Base-by-base conservation (phyloP, 35 echinoderm and acorn worm species). In the Hemicentrotus pulcherrimus region DNA sequence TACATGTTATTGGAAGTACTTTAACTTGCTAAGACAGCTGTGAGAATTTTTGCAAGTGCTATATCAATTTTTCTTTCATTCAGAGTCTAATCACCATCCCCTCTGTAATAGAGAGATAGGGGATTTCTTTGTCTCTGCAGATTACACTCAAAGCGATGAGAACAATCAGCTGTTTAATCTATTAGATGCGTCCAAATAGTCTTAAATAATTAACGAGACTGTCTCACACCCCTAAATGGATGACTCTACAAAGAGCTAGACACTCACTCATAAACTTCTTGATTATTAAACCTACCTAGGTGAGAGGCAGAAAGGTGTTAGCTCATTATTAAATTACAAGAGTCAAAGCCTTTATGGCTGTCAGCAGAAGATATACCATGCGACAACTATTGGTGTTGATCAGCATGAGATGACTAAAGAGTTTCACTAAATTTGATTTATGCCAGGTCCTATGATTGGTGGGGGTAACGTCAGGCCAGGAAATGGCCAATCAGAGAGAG, bases 221-320 rank as follows among this genome's bases (percentile, higher is more conserved):
- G 65, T 78, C 65, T 78, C 65, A 78, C 65, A 78, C 65, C 24
- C 65, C 65, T 78, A 78, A 78, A 78, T 78, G 24, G 65, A 78
- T 78, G n/a, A n/a, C 22, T 28, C 19, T 78, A n/a, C 65, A 78
- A 78, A 78, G 65, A 78, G 65, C 19, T n/a, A n/a, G 65, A 78
- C 65, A 28, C 65, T 55, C 65, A 78, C 65, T 22, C 19, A 28
- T 22, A n/a, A 55, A 15, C 28, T 22, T 4, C 65, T 7, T 7
- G 19, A n/a, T 78, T 4, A n/a, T 78, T 22, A 78, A 78, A 28
- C 19, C 65, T 78, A 4, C 22, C 65, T 41, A 3, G 35, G 3
- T 41, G 35, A 41, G 35, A 41, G 35, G 0, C 3, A 41, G 35
- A 41, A 41, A 41, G 35, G 35, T 41, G 35, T 41, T 41, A 41